Conservation (phyloP, 2,888 invertebrate species). For the Peribatodes rhomboidaria region DNA sequence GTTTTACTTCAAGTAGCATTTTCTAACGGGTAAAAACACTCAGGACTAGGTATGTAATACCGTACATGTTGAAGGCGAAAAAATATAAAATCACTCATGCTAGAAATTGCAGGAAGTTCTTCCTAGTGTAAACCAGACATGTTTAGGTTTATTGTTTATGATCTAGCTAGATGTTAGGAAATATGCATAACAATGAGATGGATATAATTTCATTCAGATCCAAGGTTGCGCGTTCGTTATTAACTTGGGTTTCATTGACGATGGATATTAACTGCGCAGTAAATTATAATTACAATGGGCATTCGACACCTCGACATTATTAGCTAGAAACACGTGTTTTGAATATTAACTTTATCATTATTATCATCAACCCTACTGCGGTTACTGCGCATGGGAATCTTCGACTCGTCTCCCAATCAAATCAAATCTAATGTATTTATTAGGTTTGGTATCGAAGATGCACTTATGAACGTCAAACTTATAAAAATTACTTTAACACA, state of each 20-base stretch:
- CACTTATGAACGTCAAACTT: too few species aligned
- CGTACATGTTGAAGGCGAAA: too few species aligned
- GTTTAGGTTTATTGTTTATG: slow-evolving; percentile 16
- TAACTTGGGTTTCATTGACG: slow-evolving; percentile 21
- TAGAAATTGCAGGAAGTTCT: background rate
- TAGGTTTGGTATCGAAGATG: too few species aligned
- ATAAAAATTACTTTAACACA: too few species aligned
- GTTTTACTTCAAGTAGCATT: background rate
- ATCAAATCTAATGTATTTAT: too few species aligned
- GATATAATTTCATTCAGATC: slow-evolving; percentile 39
- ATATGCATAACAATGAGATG: slow-evolving; percentile 38
- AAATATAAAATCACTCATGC: background rate
- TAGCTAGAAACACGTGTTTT: slow-evolving; percentile 1
- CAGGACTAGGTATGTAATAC: too few species aligned
- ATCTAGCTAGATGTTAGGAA: slow-evolving; percentile 38
- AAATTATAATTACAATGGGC: slow-evolving; percentile 1
- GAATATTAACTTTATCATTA: background rate
- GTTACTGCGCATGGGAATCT: too few species aligned
- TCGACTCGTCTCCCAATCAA: too few species aligned
- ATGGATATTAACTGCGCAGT: slow-evolving; percentile 20
- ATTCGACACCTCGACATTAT: slow-evolving; percentile 6
- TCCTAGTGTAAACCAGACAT: background rate
- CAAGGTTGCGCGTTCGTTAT: slow-evolving; percentile 34
- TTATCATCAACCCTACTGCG: too few species aligned
- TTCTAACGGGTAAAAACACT: background rate